Percentiles rank a stretch among this genome's conserved stretches.
Conservation (phyloP, 30 jellyfish, hydroid and myxozoan species). For the Mastigias papua region DNA sequence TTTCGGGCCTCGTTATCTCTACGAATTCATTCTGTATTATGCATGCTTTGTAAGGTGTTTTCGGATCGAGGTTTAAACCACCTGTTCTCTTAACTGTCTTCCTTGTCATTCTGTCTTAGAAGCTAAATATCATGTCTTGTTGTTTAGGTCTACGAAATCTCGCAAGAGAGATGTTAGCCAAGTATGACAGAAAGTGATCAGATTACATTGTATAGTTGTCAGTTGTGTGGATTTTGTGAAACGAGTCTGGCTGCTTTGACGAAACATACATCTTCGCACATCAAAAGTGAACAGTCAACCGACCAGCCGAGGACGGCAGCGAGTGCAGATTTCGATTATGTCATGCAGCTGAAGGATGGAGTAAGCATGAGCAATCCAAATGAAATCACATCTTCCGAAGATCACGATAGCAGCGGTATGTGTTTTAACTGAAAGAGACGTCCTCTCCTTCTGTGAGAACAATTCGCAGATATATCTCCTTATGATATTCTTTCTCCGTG, state of each 20-base stretch:
- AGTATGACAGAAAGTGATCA: constrained; percentile 68
- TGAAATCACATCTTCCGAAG: not conserved
- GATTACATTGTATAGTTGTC: constrained; percentile 80
- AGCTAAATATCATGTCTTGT: not conserved
- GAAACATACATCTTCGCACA: constrained; percentile 86
- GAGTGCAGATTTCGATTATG: constrained; percentile 17
- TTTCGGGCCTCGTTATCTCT: too few species aligned
- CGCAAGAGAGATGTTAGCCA: not conserved
- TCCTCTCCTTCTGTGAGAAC: not conserved
- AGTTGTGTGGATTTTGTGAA: constrained; percentile 87
- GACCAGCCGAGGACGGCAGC: constrained; percentile 32
- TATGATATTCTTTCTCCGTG: too few species aligned
- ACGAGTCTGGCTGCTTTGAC: constrained; percentile 82
- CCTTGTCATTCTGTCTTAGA: not conserved
- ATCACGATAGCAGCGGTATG: not conserved
- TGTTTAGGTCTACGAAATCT: not conserved
- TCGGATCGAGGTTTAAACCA: too few species aligned
- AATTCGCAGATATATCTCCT: not conserved
- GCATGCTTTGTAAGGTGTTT: too few species aligned
- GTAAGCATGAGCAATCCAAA: not conserved
- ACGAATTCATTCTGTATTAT: too few species aligned
- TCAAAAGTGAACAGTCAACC: constrained; percentile 72
- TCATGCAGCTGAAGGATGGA: constrained; percentile 26
- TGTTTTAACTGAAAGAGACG: not conserved
- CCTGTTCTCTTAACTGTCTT: too few species aligned